Conservation (phyloP, 2,888 invertebrate genomes). For the Pandemis heparana region DNA sequence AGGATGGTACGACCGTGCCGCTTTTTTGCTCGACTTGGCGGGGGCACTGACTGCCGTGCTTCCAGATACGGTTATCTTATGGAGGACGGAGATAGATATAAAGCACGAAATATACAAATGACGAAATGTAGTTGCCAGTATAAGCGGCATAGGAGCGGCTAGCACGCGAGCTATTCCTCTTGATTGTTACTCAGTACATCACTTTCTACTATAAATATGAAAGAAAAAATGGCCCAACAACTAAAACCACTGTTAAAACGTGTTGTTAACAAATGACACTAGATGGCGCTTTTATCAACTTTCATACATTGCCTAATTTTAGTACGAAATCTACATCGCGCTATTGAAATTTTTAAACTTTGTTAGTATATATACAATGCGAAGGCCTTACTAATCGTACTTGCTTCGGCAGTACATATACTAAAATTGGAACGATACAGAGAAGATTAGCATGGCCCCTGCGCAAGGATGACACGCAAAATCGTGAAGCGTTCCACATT, state of each 20-base stretch:
- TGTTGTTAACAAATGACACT: not conserved
- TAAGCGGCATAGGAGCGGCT: no score
- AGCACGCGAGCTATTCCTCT: no score
- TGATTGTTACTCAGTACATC: no score
- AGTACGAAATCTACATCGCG: slow-evolving; percentile 11
- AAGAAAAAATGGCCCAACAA: not conserved
- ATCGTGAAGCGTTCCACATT: slow-evolving; percentile 48
- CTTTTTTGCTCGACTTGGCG: no score
- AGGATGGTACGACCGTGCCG: no score
- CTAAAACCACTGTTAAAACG: not conserved
- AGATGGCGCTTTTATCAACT: slow-evolving; percentile 22
- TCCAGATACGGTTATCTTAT: no score
- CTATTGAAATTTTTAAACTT: slow-evolving; percentile 5
- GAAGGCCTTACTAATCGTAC: not conserved
- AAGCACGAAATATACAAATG: no score
- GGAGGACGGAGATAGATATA: no score
- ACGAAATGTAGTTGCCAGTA: no score
- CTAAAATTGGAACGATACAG: slow-evolving; percentile 48
- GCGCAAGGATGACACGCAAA: slow-evolving; percentile 48
- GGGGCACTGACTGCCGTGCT: no score
- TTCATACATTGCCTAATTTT: not conserved
- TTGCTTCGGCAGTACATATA: slow-evolving; percentile 47
- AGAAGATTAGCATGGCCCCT: slow-evolving; percentile 48
- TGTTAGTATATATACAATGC: slow-evolving; percentile 18
- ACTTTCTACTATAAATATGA: no score